Base-by-base conservation (phyloP, 2,888 invertebrate genomes). In the Calameuta pallipes region DNA sequence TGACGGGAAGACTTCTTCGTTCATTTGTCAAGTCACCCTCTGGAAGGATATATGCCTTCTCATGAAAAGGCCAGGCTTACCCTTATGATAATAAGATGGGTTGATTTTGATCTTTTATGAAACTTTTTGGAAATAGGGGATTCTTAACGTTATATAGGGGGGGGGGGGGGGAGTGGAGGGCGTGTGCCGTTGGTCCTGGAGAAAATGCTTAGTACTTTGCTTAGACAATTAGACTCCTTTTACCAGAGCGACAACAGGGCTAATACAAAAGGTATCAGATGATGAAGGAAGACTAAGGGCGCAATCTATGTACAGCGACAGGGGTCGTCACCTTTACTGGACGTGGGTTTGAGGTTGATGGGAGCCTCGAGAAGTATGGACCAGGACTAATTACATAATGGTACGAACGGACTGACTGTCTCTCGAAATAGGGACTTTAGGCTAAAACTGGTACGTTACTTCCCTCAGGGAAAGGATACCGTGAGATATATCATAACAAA, bases 351-450 rank as follows among this genome's bases (percentile, higher is more conserved):
- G 80, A 82, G 80, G 82, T 82, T 83, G 79, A 85, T 81, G 79
- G 75, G 78, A 77, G 76, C 80, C 81, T 81, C 80, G 81, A 82
- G 79, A 79, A 80, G 77, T 77, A 81, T 78, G 82, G 83, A 84
- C 78, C 79, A 80, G 79, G 79, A 78, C 80, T 85, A 85, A 85
- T 86, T 82, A 81, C 80, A 79, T 83, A 86, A 85, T 85, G 81
- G 83, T 79, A 79, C 75, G 80, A 71, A 34, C 31, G 71, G 11
- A 71, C 71, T 31, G 71, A 34, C 31, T 34, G 71, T 15, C 2
- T 56, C 71, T 33, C 71, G 3, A 71, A 34, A 9, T 31, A 23
- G 56, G 56, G 9, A 56, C 0, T 9, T 56, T 9, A 56, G 56
- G 23, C 2, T 23, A 56, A 1, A 23, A 9, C 2, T 23, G 15